Conservation (phyloP, 2,113 vertebrate genomes). For the Callorhinus ursinus region DNA sequence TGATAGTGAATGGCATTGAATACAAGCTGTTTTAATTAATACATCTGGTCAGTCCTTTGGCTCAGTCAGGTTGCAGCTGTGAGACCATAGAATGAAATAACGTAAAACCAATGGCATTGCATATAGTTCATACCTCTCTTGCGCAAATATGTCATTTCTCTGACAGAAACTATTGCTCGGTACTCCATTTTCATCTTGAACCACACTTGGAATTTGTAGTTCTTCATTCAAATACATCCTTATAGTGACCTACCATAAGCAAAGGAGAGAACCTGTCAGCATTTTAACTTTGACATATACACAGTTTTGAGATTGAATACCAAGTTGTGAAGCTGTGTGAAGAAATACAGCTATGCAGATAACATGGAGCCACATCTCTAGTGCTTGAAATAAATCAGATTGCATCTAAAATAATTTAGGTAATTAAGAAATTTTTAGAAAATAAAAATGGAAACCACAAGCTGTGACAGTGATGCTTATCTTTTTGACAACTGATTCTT, state of each 20-base stretch:
- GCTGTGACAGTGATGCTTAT: neutral
- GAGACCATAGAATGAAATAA: slow-evolving; percentile 55
- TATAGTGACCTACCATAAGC: slow-evolving; percentile 55
- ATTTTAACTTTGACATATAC: slow-evolving; percentile 46
- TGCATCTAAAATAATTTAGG: slow-evolving; percentile 20
- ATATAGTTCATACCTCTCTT: slow-evolving; percentile 46
- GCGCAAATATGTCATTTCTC: slow-evolving; percentile 44
- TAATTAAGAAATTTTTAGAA: neutral
- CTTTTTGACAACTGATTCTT: neutral
- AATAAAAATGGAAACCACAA: slow-evolving; percentile 1
- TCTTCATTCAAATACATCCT: slow-evolving; percentile 57
- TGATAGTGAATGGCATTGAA: slow-evolving; percentile 51
- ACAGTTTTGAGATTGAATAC: slow-evolving; percentile 18
- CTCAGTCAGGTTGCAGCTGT: slow-evolving; percentile 40
- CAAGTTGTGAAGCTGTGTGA: slow-evolving; percentile 26
- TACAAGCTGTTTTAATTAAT: slow-evolving; percentile 69
- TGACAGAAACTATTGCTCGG: slow-evolving; percentile 51
- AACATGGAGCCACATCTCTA: neutral
- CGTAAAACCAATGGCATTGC: slow-evolving; percentile 8
- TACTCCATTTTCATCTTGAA: slow-evolving; percentile 55
- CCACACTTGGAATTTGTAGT: slow-evolving; percentile 48
- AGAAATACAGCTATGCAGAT: neutral
- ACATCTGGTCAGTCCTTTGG: slow-evolving; percentile 17
- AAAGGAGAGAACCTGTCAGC: slow-evolving; percentile 7
- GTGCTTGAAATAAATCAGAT: slow-evolving; percentile 12